phyloP scores from a whole-genome alignment of 1,140 invertebrate species.

The Asbolus verrucosus region DNA sequence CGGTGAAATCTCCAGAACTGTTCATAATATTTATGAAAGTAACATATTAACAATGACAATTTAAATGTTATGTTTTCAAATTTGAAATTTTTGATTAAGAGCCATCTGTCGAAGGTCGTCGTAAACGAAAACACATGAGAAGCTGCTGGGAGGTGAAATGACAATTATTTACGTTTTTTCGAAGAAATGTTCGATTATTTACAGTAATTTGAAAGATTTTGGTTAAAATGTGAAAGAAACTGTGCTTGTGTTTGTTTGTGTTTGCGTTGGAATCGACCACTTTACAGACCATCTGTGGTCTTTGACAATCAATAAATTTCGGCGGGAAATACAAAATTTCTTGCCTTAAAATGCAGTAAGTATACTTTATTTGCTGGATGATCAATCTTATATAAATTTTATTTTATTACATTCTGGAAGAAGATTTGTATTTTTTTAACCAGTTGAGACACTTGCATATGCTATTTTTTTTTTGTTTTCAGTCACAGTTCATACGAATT shows the following conservation, averaged over 20 bases:
- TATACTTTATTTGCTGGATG: not conserved
- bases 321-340: conserved; percentile 13
- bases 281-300: not conserved
- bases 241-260: conserved; percentile 10
- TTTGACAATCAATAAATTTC: conserved; percentile 9
- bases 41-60: conserved; percentile 30
- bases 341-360: conserved; percentile 18
- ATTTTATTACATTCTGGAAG: not conserved
- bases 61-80: conserved; percentile 3
- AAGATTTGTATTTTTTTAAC: too few species aligned
- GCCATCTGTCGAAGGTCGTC: conserved; percentile 21
- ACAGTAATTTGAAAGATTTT: conserved; percentile 35
- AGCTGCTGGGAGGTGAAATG: conserved; percentile 12
- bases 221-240: conserved; percentile 21
- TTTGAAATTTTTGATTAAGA: conserved; percentile 6
- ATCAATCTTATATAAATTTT: too few species aligned
- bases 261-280: conserved; percentile 4
- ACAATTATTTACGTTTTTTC: conserved; percentile 14
- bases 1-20: conserved; percentile 10
- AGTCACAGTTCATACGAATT: too few species aligned
- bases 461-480: too few species aligned
- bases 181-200: conserved; percentile 19
- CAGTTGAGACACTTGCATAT: too few species aligned
- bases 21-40: conserved; percentile 6
- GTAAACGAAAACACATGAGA: not conserved